A percentile compares a stretch with the other conserved stretches of the same genome.
Conservation (phyloP, 2,888 invertebrate genomes). For the Nemotelus pantherinus region DNA sequence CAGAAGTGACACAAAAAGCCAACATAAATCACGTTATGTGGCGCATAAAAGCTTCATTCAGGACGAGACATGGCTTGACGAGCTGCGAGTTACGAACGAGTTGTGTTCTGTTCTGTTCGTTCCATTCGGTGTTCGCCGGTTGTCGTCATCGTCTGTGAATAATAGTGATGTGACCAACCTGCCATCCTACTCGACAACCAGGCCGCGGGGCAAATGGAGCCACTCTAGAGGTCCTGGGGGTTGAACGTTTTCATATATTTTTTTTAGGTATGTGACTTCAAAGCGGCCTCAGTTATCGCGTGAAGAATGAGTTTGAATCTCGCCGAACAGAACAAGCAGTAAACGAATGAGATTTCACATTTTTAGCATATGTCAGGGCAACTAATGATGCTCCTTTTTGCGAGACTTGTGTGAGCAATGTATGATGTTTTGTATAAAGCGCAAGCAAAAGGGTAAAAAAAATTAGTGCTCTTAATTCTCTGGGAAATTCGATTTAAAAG, state of each 20-base stretch:
- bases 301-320: slow-evolving; percentile 2
- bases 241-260: slow-evolving; percentile 8
- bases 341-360: slow-evolving; percentile 39
- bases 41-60: slow-evolving; percentile 45
- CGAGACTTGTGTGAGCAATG: too few species aligned
- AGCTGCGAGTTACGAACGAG: slow-evolving; percentile 28
- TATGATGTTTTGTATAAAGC: too few species aligned
- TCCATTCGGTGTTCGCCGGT: too few species aligned
- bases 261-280: slow-evolving; percentile 1
- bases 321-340: slow-evolving; percentile 18
- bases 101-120: slow-evolving; percentile 1
- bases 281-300: neutral
- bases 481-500: too few species aligned
- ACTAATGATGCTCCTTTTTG: slow-evolving; percentile 1
- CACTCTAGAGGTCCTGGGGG: slow-evolving; percentile 8
- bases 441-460: too few species aligned
- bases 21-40: slow-evolving; percentile 49
- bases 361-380: slow-evolving; percentile 29
- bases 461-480: too few species aligned
- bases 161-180: neutral
- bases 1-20: slow-evolving; percentile 49
- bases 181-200: neutral
- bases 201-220: slow-evolving; percentile 9
- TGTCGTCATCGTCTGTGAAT: neutral
- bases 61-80: slow-evolving; percentile 16